phyloP scores from a whole-genome alignment of 2,797 vertebrate species.

The Agapornis canus region DNA sequence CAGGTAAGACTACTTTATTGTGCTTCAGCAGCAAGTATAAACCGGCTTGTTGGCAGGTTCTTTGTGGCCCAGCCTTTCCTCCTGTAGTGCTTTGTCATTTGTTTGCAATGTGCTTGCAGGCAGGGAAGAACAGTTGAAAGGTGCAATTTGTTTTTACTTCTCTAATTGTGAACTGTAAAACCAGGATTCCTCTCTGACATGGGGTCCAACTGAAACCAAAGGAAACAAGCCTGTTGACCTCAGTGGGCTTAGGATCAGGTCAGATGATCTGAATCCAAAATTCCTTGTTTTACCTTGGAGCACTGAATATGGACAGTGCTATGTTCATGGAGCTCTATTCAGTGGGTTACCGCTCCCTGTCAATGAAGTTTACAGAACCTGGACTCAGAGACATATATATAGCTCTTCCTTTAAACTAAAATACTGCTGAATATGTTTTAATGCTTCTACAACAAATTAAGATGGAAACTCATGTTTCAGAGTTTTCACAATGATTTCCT shows the following conservation, averaged over 20 bases:
- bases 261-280: not conserved
- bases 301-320: not conserved
- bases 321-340: not conserved
- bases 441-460: not conserved
- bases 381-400: not conserved
- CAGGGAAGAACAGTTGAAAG: slow-evolving; percentile 65
- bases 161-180: slow-evolving; percentile 55
- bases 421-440: not conserved
- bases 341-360: not conserved
- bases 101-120: slow-evolving; percentile 58
- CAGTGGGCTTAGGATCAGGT: not conserved
- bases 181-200: slow-evolving; percentile 36
- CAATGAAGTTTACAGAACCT: not conserved
- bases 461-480: not conserved
- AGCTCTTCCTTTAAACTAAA: slow-evolving; percentile 4
- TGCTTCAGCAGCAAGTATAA: slow-evolving; percentile 74
- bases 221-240: not conserved
- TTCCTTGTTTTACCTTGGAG: not conserved
- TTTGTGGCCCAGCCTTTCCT: slow-evolving; percentile 65
- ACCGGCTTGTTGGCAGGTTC: slow-evolving; percentile 65
- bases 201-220: slow-evolving; percentile 46
- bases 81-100: slow-evolving; percentile 58
- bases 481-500: not conserved
- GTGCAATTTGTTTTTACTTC: slow-evolving; percentile 64
- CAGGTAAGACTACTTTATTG: slow-evolving; percentile 28